Conservation (phyloP, 2,888 invertebrate species). For the Altica lythri region DNA sequence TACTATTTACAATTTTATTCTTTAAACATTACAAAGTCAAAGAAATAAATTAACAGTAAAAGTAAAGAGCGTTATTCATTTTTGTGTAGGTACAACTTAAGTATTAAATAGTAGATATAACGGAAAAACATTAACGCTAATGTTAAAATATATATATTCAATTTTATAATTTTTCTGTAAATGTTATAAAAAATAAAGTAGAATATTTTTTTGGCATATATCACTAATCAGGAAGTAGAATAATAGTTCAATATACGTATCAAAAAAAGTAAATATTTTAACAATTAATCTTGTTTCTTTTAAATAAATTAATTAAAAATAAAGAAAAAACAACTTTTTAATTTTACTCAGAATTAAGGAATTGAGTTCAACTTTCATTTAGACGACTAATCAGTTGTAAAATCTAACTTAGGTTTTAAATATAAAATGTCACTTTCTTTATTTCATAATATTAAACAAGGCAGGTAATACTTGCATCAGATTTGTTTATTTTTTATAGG, state of each 20-base stretch:
- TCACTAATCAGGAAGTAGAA: too few species aligned
- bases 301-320: too few species aligned
- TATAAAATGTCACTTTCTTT: constrained; percentile 46
- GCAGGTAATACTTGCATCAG: constrained; percentile 41
- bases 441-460: constrained; percentile 44
- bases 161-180: too few species aligned
- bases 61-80: background rate
- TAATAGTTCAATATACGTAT: too few species aligned
- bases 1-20: constrained; percentile 6
- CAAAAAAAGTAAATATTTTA: too few species aligned
- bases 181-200: too few species aligned
- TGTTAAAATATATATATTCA: too few species aligned
- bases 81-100: too few species aligned
- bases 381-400: constrained; percentile 34
- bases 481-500: constrained; percentile 30
- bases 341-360: constrained; percentile 3
- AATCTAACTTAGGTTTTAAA: constrained; percentile 43
- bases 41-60: constrained; percentile 4
- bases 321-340: constrained; percentile 2
- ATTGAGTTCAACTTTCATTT: constrained; percentile 11
- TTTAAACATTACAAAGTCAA: background rate
- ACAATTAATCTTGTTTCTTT: too few species aligned
- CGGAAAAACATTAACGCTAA: too few species aligned
- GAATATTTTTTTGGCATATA: too few species aligned
- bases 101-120: too few species aligned